These are phyloP conservation scores for Gymnopithys bicolor DNA, from an alignment of 2,797 vertebrate species.

Conservation along the genomic window DNA sequence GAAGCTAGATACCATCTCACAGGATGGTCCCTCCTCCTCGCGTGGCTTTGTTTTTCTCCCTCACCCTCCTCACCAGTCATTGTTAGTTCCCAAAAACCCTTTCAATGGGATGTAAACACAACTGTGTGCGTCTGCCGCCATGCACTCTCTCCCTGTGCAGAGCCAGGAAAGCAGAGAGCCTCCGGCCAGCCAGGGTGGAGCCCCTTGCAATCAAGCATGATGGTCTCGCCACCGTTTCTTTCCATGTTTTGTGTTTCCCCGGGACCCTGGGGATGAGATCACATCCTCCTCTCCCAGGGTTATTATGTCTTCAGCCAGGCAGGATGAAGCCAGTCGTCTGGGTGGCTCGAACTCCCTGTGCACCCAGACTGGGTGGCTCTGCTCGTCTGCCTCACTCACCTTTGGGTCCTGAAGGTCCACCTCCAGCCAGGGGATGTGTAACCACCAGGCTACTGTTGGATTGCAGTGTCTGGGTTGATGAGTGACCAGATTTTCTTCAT, in stretches of 20 bases:
- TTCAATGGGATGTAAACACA: conserved; percentile 57
- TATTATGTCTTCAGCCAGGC: conserved; percentile 33
- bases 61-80: background rate
- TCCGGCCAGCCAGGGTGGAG: conserved; percentile 50
- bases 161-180: conserved; percentile 29
- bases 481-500: conserved; percentile 32
- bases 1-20: conserved; percentile 39
- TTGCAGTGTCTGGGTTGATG: background rate
- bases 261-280: conserved; percentile 58
- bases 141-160: background rate
- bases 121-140: background rate
- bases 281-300: conserved; percentile 63
- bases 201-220: conserved; percentile 15
- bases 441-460: background rate
- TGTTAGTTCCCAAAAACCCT: conserved; percentile 49
- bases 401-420: background rate
- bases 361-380: background rate
- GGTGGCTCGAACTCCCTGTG: conserved; percentile 25
- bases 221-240: conserved; percentile 28
- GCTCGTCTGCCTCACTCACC: background rate
- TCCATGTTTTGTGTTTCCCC: conserved; percentile 59
- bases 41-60: conserved; percentile 53
- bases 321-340: conserved; percentile 54
- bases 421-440: background rate
- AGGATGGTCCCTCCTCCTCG: conserved; percentile 51